Percentiles rank a stretch among this genome's conserved stretches.
Evolutionary conservation across 35 echinoderm and acorn worm genomes (phyloP).

Genomic region (Stichopus chloronotus): DNA sequence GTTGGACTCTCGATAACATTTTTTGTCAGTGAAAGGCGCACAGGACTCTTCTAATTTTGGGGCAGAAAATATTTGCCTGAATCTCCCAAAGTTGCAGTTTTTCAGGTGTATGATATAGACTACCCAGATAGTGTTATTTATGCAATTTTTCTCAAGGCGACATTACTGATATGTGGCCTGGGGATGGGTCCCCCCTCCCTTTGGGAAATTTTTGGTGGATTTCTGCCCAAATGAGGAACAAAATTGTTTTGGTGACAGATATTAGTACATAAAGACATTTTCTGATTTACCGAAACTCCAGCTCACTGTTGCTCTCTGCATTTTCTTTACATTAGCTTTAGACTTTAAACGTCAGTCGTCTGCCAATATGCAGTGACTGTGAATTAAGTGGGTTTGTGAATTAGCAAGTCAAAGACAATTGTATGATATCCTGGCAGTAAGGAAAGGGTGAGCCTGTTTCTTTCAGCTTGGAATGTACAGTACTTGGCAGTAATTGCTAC

Average conservation of each 20-base stretch:
- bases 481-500: no score
- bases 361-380: constrained; percentile 2
- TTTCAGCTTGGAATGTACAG: no score
- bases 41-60: neutral
- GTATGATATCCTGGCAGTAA: constrained; percentile 1
- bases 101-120: neutral
- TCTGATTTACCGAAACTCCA: neutral
- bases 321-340: constrained; percentile 8
- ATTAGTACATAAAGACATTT: neutral
- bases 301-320: neutral
- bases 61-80: neutral
- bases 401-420: neutral
- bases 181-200: neutral
- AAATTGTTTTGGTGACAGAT: constrained; percentile 11
- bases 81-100: constrained; percentile 19
- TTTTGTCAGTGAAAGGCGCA: constrained; percentile 3
- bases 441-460: neutral
- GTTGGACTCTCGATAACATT: neutral
- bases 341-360: neutral
- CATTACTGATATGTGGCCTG: neutral
- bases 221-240: neutral
- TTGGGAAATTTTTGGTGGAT: neutral
- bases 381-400: neutral
- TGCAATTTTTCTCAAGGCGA: neutral
- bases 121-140: constrained; percentile 1